Base-by-base conservation (phyloP, 92 coral and sea anemone genomes). In the Chrysogorgia sp. region DNA sequence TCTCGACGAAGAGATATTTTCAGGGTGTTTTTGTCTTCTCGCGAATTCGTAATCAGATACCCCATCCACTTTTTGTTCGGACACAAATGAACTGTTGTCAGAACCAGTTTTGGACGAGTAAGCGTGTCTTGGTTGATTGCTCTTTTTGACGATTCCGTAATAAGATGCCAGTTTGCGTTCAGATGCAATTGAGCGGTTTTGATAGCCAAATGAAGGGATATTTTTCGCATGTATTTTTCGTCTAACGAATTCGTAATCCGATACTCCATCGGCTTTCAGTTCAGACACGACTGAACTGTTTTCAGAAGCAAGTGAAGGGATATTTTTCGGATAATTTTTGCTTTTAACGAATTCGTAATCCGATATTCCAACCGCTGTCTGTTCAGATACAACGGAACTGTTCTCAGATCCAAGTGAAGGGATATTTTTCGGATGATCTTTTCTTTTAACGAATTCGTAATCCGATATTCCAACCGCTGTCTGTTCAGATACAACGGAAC, bases 41-140 rank as follows among this genome's bases (percentile, higher is more conserved):
- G 41, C 74, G 25, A 67, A 67, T 37, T 28, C 74, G 41, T 33
- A 67, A 41, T 67, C 41, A 21, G 74, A 67, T 22, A 55, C 41
- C 34, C 41, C 74, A 41, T 67, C 74, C n/a, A n/a, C 40, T 24
- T 37, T 19, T 28, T 33, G 17, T n/a, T n/a, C n/a, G n/a, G n/a
- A n/a, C n/a, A n/a, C n/a, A n/a, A n/a, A n/a, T n/a, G n/a, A n/a
- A n/a, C n/a, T n/a, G n/a, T n/a, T n/a, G n/a, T n/a, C n/a, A n/a
- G n/a, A n/a, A n/a, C n/a, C n/a, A n/a, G n/a, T n/a, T n/a, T n/a
- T n/a, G n/a, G n/a, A n/a, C n/a, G n/a, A n/a, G n/a, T n/a, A n/a
- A n/a, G n/a, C n/a, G n/a, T n/a, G n/a, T n/a, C n/a, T n/a, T n/a
- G n/a, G n/a, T n/a, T n/a, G n/a, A n/a, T n/a, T n/a, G n/a, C n/a